Percentiles rank a stretch among this genome's conserved stretches.
phyloP scores from a whole-genome alignment of 2,888 invertebrate species.

The Trissolcus japonicus region DNA sequence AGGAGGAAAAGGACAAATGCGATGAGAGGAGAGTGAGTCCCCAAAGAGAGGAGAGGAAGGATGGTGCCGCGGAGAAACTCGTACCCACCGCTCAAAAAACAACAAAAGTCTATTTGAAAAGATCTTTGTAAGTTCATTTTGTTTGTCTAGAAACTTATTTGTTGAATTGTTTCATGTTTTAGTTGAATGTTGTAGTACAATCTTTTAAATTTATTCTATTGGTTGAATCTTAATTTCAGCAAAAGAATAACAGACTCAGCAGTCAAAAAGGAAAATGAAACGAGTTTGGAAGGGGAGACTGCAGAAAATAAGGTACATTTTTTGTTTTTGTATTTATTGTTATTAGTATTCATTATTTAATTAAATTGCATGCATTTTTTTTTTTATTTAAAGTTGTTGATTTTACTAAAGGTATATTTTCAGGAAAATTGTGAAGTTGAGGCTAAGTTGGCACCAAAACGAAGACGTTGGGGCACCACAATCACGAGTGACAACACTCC shows the following conservation, averaged over 20 bases:
- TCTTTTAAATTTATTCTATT: not conserved
- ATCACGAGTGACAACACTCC: conserved; percentile 78
- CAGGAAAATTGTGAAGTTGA: conserved; percentile 70
- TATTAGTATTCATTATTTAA: no score
- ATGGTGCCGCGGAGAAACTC: conserved; percentile 12
- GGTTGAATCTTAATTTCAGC: conserved; percentile 57
- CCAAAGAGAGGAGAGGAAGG: conserved; percentile 17
- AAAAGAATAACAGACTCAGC: conserved; percentile 63
- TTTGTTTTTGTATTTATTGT: not conserved
- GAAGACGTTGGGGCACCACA: conserved; percentile 76
- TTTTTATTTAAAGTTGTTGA: not conserved
- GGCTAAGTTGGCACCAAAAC: conserved; percentile 70
- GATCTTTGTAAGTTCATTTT: conserved; percentile 71
- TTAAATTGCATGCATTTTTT: no score
- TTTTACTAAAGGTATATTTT: not conserved
- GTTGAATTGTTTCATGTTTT: no score
- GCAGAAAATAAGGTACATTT: conserved; percentile 65
- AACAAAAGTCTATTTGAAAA: conserved; percentile 73
- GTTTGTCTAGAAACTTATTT: no score
- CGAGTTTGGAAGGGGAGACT: conserved; percentile 60
- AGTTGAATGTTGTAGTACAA: no score
- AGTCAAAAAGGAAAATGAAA: conserved; percentile 62
- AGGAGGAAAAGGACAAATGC: not conserved
- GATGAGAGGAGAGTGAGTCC: not conserved
- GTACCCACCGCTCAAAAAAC: conserved; percentile 64